These are phyloP conservation scores for Chironomus tepperi DNA, from an alignment of 1,140 invertebrate genomes.

Conservation along the genomic window DNA sequence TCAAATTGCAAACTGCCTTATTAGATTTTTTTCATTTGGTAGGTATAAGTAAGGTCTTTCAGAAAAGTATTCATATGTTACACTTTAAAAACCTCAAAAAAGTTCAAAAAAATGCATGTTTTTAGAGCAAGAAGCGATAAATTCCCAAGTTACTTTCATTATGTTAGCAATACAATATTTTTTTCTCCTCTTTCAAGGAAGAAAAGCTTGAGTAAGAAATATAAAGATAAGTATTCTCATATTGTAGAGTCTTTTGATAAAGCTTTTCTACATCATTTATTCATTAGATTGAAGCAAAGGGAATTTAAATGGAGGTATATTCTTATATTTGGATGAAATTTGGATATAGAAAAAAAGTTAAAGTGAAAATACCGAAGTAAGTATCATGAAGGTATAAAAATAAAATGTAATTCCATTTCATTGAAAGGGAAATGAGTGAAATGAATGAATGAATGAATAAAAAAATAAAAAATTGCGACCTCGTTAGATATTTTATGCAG, in stretches of 20 bases:
- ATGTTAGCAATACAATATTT: neutral
- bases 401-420: neutral
- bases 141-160: slow-evolving; percentile 16
- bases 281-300: slow-evolving; percentile 18
- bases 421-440: neutral
- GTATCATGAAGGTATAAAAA: too few relatives aligned
- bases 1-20: too few relatives aligned
- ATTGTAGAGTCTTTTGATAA: slow-evolving; percentile 12
- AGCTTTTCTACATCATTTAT: slow-evolving; percentile 24
- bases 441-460: neutral
- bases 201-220: neutral
- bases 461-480: neutral
- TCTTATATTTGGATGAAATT: neutral
- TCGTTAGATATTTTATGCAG: too few relatives aligned
- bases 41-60: too few relatives aligned
- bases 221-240: neutral
- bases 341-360: neutral
- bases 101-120: too few relatives aligned
- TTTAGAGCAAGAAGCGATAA: neutral
- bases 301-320: neutral
- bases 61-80: too few relatives aligned
- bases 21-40: too few relatives aligned
- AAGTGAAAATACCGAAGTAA: neutral
- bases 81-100: too few relatives aligned
- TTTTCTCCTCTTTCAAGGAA: neutral